phyloP scores from a whole-genome alignment of 1,140 invertebrate species.

The Drosophila bocki region DNA sequence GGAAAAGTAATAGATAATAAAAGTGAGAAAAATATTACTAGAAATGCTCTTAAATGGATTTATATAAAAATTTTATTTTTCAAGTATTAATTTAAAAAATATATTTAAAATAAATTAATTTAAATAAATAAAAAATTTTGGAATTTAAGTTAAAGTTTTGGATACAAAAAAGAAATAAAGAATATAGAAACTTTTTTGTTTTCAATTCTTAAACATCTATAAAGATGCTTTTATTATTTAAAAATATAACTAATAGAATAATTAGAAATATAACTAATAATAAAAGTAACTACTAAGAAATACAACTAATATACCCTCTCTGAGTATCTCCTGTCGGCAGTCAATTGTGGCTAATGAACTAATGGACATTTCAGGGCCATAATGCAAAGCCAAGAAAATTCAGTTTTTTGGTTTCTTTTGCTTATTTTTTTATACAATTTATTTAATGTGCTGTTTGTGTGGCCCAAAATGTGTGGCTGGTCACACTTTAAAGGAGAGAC shows the following conservation, averaged over 20 bases:
- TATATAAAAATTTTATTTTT: too few species aligned
- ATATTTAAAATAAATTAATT: too few species aligned
- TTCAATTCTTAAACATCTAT: background rate
- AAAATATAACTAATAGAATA: too few species aligned
- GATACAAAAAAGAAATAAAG: background rate
- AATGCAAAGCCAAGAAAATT: slow-evolving; percentile 37
- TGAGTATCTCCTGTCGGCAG: slow-evolving; percentile 25
- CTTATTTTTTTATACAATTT: slow-evolving; percentile 2
- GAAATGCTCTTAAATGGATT: background rate
- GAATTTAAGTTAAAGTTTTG: background rate
- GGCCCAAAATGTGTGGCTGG: slow-evolving; percentile 26
- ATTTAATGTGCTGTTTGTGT: background rate
- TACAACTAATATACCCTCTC: background rate
- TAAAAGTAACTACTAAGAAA: too few species aligned
- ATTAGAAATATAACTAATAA: too few species aligned
- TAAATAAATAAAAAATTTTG: too few species aligned
- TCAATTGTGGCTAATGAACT: slow-evolving; percentile 69
- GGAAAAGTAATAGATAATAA: background rate
- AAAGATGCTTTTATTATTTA: background rate
- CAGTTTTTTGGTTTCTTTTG: slow-evolving; percentile 24
- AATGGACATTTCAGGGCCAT: slow-evolving; percentile 65
- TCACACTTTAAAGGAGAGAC: background rate
- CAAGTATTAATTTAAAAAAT: too few species aligned
- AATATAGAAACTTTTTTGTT: background rate
- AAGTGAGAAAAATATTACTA: background rate